Base-by-base conservation (phyloP, 1,140 invertebrate species). In the Lethocerus indicus region DNA sequence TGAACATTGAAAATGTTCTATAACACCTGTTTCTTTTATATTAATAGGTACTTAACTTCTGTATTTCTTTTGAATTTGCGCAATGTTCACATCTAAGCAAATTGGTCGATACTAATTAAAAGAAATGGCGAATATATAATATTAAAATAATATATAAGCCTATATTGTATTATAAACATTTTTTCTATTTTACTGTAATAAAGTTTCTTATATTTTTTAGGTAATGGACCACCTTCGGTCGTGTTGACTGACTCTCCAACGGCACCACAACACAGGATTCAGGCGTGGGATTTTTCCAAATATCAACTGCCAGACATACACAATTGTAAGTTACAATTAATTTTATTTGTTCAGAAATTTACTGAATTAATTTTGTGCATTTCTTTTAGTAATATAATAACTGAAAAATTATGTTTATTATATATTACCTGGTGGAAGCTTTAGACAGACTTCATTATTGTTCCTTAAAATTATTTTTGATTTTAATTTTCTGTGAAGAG, bases 231-330 rank as follows among this genome's bases (percentile, higher is more conserved):
- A 20, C 14, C 40, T 14, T 42, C 40, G 5, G 21, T 42, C 14
- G 14, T 42, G 4, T 21, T 44, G 3, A 44, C 4, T 44, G 42
- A 44, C 14, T 18, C 25, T 25, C 51, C 52, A n/a, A 54, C 56
- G 43, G 55, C 59, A n/a, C 64, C 64, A n/a, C 68, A 76, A 54
- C 80, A 87, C 64, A 67, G 85, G 48, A 79, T 89, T 51, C 85
- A 89, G 67, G 76, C 74, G 13, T 89, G 86, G 86, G 81, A 87
- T 65, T 83, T 88, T 63, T 75, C 75, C 0, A 66, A 72, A 14
- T 73, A 71, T 46, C 63, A 70, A 49, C 75, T 87, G 51, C 86
- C 85, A 6, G 75, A 84, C 60, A 80, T 88, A 44, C 72, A 72
- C 32, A 73, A 86, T 59, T 65, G 83, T 86, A 65, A 72, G 69